A percentile compares a stretch with the other conserved stretches of the same genome.
Conservation (phyloP, 2,888 invertebrate species). For the Chironomus tentans region DNA sequence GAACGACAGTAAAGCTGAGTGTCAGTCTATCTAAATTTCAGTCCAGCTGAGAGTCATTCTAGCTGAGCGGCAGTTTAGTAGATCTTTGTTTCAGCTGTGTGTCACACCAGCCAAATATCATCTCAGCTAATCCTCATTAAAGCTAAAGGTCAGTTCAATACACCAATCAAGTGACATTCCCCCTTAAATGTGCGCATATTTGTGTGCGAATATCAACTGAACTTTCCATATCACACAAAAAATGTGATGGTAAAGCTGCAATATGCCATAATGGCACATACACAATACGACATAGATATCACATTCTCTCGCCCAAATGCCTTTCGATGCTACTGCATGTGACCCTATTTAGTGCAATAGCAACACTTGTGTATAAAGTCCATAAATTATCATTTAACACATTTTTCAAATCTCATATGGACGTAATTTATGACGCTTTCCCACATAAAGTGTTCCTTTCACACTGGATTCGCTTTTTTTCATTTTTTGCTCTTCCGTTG, state of each 20-base stretch:
- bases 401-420: constrained; percentile 5
- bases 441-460: background rate
- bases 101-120: no score
- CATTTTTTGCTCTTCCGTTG: no score
- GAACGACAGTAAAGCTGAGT: no score
- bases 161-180: no score
- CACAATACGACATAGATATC: background rate
- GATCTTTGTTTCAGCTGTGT: no score
- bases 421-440: background rate
- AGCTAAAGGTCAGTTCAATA: no score
- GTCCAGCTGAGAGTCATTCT: no score
- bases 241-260: background rate
- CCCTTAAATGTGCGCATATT: background rate
- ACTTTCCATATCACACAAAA: no score
- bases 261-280: background rate
- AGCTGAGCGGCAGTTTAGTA: no score
- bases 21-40: no score
- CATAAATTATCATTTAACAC: constrained; percentile 1
- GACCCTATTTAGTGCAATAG: background rate
- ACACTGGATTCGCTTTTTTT: background rate
- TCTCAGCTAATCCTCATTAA: no score
- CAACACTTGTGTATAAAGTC: background rate
- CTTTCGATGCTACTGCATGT: background rate
- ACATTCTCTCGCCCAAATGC: background rate
- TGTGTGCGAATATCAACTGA: background rate